Evolutionary conservation across 2,888 invertebrate species (phyloP), one percentile per base, ranked within the genome.

Genomic region (Ochropleura leucogaster): DNA sequence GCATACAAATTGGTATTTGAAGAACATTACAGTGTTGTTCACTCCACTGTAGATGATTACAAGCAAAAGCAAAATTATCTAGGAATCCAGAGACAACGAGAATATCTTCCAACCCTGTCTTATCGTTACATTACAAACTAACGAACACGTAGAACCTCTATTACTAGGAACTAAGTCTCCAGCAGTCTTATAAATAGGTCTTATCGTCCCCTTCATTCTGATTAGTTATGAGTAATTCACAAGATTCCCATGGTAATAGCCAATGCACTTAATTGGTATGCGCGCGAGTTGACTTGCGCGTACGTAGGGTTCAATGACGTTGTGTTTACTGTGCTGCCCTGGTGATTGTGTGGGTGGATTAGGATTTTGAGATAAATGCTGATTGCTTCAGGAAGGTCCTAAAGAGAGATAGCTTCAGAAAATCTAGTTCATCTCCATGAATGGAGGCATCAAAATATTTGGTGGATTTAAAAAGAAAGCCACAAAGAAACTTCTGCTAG

Each of bases 211-310:
- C 40, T 10, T 47, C 68, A 20, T 77, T 75, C 77, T 75, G 8
- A 69, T 69, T 68, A 73, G 81, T 80, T 86, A 85, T 81, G 85
- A 86, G 46, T 80, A 79, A 78, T 83, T 74, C 70, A 71, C 74
- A 76, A 80, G 71, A 71, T 92, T 93, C 93, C 91, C 93, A 94
- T 92, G 88, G 85, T 86, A 91, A 91, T 86, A 89, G 89, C 91
- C 59, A 90, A 92, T 91, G 90, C 85, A 85, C 85, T 90, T 94
- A 93, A 94, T 95, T 95, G 93, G 91, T 94, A 95, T 94, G 95
- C 95, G 80, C 85, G 88, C 69, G 72, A 90, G 89, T 91, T 90
- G 88, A 86, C 79, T 83, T 82, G 88, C 89, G 85, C 83, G 84
- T 84, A 84, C 86, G 88, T 89, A 83, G 77, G 71, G 93, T 91